Percentiles rank a stretch among this genome's conserved stretches.
These are phyloP conservation scores for Diachasmimorpha longicaudata DNA, from an alignment of 1,140 invertebrate species.

Conservation along the genomic window DNA sequence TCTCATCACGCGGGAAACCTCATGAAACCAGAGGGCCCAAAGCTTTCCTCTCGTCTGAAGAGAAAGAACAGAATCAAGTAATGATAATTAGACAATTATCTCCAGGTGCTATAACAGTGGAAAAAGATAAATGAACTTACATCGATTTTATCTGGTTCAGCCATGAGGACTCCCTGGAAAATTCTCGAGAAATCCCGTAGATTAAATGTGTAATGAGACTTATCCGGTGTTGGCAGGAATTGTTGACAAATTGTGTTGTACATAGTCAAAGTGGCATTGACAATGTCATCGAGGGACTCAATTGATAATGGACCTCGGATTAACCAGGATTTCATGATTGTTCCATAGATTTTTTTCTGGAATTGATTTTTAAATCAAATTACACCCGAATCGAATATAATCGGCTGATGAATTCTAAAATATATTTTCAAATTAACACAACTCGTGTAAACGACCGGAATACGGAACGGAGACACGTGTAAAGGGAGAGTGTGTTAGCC, in stretches of 20 bases:
- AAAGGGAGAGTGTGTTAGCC: too few relatives aligned
- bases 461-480: too few relatives aligned
- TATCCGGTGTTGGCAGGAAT: conserved; percentile 71
- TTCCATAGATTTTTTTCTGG: conserved; percentile 71
- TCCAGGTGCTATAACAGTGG: too few relatives aligned
- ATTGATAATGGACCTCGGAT: conserved; percentile 49
- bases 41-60: conserved; percentile 20
- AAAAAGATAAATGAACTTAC: conserved; percentile 42
- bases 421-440: too few relatives aligned
- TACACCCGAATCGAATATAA: background rate
- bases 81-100: background rate
- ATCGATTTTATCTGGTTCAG: conserved; percentile 60
- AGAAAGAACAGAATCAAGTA: background rate
- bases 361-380: background rate
- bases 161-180: conserved; percentile 77
- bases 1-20: conserved; percentile 73
- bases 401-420: background rate
- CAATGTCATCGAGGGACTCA: conserved; percentile 58
- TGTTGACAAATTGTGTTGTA: conserved; percentile 68
- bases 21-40: conserved; percentile 72
- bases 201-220: conserved; percentile 78
- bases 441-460: too few relatives aligned
- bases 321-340: conserved; percentile 74
- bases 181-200: conserved; percentile 75
- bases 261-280: conserved; percentile 68